Base-by-base conservation (phyloP, 2,888 invertebrate species). In the Lathronympha strigana region DNA sequence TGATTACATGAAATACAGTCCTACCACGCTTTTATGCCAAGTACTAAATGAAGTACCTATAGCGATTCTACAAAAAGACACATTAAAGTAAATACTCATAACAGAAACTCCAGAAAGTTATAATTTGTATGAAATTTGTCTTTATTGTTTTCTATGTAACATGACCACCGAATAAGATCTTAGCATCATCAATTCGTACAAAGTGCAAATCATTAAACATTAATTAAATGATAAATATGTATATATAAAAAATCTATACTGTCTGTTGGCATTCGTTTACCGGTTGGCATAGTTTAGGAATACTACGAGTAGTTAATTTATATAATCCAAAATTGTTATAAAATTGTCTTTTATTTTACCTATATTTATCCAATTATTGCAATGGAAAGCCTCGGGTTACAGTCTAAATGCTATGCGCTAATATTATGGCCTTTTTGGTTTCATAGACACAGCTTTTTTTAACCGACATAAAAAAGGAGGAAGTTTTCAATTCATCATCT, bases 361-460 rank as follows among this genome's bases (percentile, higher is more conserved):
- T 76, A 74, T 75, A 69, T 72, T 74, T 68, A 77, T 76, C 74
- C 74, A 79, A 80, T 77, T 74, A 69, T 73, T 78, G 80, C 64
- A 73, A 67, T 72, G 77, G 83, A 84, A 87, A 88, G 87, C 89
- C 86, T 90, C 88, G 66, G 84, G 80, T 82, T 81, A 82, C 81
- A 81, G 78, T 81, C 85, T 84, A 84, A 79, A 74, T 78, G 78
- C 79, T 84, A 86, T 71, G 68, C 70, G 69, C 80, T 84, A 84
- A 54, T 21, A 36, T 47, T 5, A 2, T 36, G 23, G 43, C 11
- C 4, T 47, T 23, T 66, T 31, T 49, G 43, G 49, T 57, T 53
- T 40, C 58, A 67, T 68, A 70, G 54, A 63, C 63, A 60, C 58
- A 63, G 33, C 17, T 38, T 38, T 3, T 38, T 38, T 38, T 38